phyloP scores from a whole-genome alignment of 92 coral and sea anemone genomes.

The Desmophyllum pertusum region DNA sequence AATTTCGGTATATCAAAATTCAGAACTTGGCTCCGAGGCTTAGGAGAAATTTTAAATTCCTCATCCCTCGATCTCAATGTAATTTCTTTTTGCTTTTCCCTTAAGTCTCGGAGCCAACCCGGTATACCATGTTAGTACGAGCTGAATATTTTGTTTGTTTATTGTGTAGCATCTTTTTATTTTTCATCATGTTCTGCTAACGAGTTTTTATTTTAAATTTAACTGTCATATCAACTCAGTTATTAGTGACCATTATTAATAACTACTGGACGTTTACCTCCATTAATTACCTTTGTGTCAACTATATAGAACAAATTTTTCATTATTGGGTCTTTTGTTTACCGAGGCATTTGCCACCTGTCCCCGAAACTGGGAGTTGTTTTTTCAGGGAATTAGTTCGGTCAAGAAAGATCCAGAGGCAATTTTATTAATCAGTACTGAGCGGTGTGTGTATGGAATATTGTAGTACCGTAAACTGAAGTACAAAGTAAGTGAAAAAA shows the following conservation, averaged over 20 bases:
- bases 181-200: not conserved
- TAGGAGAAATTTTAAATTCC: no score
- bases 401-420: not conserved
- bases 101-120: no score
- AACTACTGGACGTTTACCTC: not conserved
- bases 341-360: not conserved
- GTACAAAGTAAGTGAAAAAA: not conserved
- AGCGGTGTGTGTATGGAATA: not conserved
- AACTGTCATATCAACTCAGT: not conserved
- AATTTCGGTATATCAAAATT: no score
- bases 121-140: no score
- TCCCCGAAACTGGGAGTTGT: not conserved
- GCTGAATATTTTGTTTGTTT: not conserved
- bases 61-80: no score
- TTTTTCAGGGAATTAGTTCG: conserved; percentile 4
- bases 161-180: not conserved
- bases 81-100: no score
- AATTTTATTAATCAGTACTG: not conserved
- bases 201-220: not conserved
- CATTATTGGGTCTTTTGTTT: not conserved
- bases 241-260: no score
- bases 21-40: no score
- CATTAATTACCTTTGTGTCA: not conserved
- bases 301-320: not conserved
- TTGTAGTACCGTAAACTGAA: no score